Base-by-base conservation (phyloP, 2,888 invertebrate species). In the Tridacna crocea region DNA sequence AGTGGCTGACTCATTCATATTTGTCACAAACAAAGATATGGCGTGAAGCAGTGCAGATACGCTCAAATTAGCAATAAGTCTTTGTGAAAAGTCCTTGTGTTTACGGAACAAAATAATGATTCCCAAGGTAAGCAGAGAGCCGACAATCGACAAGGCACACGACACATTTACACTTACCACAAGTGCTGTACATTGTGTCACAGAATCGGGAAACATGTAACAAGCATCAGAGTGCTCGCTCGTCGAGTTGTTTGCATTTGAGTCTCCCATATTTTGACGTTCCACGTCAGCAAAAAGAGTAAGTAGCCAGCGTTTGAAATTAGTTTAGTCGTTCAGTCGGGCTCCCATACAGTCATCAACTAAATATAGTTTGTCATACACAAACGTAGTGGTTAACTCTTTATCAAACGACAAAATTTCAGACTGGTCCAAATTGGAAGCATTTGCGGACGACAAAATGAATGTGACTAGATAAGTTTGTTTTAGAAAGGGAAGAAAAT, bases 31-130 rank as follows among this genome's bases (percentile, higher is more conserved):
- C 22, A 66, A 72, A 17, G 75, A 66, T 0, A 83, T 36, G 17
- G 61, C 73, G 4, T 76, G 55, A 15, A 79, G 36, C 51, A 79
- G 19, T 11, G 82, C 72, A 6, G 77, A 76, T 8, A 79, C 22
- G 61, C 73, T 68, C 17, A 82, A 68, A 24, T 77, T 79, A 15
- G 70, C 77, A 17, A 70, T 70, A 1, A 70, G 70, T 51, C 70
- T 70, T 26, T 70, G 70, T 51, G 70, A 70, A 22, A 70, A 70
- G 51, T 70, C 24, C n/a, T 36, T 48, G 51, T 70, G 51, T 26
- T 51, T 48, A 17, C 51, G 48, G n/a, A 70, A 70, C 51, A 70
- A 26, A n/a, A 51, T 22, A 36, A 70, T 70, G 24, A 70, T 51
- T 73, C 76, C 47, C 17, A 80, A 48, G 10, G 76, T 66, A 1